Percentiles rank a stretch among this genome's conserved stretches.
Evolutionary conservation across 2,888 invertebrate genomes (phyloP).

Genomic region (Diachrysia chrysitis): DNA sequence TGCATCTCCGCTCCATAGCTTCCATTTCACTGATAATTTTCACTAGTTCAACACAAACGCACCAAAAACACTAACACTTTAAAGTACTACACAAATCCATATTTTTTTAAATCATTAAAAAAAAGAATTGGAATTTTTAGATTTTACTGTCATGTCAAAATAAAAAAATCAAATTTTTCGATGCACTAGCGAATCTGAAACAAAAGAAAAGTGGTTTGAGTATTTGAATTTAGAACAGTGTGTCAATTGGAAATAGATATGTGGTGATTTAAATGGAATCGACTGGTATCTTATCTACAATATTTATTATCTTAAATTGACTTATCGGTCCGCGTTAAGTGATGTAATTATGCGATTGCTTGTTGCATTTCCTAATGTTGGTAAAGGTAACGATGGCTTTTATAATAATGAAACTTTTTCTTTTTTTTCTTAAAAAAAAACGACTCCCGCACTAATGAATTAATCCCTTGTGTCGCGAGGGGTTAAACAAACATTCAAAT

Average conservation of each 20-base stretch:
- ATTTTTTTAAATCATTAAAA: slow-evolving; percentile 48
- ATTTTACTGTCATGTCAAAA: slow-evolving; percentile 34
- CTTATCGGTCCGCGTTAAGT: not conserved
- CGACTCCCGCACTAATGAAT: too few relatives aligned
- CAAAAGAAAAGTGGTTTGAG: slow-evolving; percentile 48
- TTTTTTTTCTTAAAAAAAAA: too few relatives aligned
- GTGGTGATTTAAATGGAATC: slow-evolving; percentile 16
- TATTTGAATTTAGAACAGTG: slow-evolving; percentile 15
- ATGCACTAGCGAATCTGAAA: slow-evolving; percentile 57
- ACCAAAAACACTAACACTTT: slow-evolving; percentile 58
- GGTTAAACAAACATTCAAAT: too few relatives aligned
- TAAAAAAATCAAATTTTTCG: slow-evolving; percentile 8
- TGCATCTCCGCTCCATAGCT: slow-evolving; percentile 82
- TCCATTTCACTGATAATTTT: slow-evolving; percentile 75
- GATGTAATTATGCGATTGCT: not conserved
- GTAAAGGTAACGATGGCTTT: not conserved
- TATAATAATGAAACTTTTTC: too few relatives aligned
- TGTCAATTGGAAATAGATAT: slow-evolving; percentile 12
- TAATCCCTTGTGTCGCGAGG: too few relatives aligned
- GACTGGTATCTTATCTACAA: slow-evolving; percentile 2
- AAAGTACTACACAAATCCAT: slow-evolving; percentile 56
- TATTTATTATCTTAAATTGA: not conserved
- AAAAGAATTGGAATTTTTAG: slow-evolving; percentile 29
- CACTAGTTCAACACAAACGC: slow-evolving; percentile 44
- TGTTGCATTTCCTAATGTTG: not conserved